Evolutionary conservation across 2,113 vertebrate species (phyloP), one percentile per base, ranked within the genome.

Genomic region (Rhea pennata): DNA sequence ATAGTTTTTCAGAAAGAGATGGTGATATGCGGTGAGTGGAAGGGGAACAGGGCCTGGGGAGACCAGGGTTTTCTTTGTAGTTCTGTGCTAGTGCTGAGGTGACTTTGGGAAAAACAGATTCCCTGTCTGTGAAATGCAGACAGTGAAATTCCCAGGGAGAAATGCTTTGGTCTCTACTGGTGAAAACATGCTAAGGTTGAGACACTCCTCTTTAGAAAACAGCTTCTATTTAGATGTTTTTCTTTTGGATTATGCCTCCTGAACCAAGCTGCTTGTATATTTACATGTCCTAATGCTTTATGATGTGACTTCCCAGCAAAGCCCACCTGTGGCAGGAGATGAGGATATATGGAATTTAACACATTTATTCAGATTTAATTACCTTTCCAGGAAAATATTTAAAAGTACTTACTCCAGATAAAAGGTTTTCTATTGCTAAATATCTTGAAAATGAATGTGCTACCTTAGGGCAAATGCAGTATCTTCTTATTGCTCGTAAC

Each of bases 361-460:
- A 51, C 50, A 71, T 64, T 80, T 5, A 24, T 74, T 95, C 24
- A 74, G 54, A 59, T 83, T 77, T 92, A 90, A 89, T 54, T 83
- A 16, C 67, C 46, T 91, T 90, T 87, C 67, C 71, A 92, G 72
- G 81, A 96, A 91, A 96, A 84, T 90, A 64, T 74, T 92, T 85
- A 20, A 46, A 87, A 84, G 50, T 71, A 39, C 39, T 48, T 90
- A 74, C 46, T 87, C n/a, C 33, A 84, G 13, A 10, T 82, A 89
- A 93, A 71, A 89, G 84, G 6, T 87, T 95, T 96, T 89, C 51
- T 82, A 9, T 96, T 92, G 70, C 88, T 92, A 22, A 26, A 77
- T 78, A 42, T 90, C 90, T 87, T 91, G 59, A 88, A 95, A 96
- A 83, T 83, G 24, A 91, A 91, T 85, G 54, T 83, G 40, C 67